Evolutionary conservation across 2,113 vertebrate species (phyloP).

Genomic region (Calypte anna): DNA sequence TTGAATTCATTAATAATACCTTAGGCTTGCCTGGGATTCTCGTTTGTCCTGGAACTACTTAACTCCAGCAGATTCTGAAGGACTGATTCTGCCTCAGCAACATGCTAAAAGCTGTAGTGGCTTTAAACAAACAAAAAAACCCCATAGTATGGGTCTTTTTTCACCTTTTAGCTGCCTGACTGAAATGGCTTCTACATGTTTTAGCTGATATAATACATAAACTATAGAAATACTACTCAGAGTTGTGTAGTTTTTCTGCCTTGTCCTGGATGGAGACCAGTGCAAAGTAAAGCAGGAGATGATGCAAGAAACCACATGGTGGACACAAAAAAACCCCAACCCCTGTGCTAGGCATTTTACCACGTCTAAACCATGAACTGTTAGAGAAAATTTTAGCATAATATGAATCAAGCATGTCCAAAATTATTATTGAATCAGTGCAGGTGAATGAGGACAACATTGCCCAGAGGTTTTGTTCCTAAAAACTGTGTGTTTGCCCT

Average conservation of each 20-base stretch:
- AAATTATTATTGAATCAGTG: neutral
- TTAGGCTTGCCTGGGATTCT: neutral
- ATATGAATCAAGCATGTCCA: neutral
- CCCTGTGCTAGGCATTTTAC: neutral
- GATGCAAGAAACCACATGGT: neutral
- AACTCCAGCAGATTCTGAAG: neutral
- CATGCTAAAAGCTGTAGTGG: neutral
- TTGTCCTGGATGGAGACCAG: neutral
- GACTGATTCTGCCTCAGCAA: neutral
- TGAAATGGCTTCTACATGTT: neutral
- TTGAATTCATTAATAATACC: slow-evolving; percentile 30
- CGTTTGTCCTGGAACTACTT: slow-evolving; percentile 13
- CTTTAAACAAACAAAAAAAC: neutral
- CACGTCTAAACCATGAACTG: neutral
- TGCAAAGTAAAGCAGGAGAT: neutral
- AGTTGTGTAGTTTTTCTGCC: neutral
- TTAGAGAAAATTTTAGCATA: neutral
- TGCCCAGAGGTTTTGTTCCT: neutral
- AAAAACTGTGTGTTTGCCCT: neutral
- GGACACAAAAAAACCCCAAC: neutral
- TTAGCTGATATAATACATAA: neutral
- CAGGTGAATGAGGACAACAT: neutral
- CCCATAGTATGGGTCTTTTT: neutral
- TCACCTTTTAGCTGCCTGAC: neutral
- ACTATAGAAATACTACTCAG: neutral